Conservation (phyloP, 2,113 vertebrate species). For the Misgurnus anguillicaudatus region DNA sequence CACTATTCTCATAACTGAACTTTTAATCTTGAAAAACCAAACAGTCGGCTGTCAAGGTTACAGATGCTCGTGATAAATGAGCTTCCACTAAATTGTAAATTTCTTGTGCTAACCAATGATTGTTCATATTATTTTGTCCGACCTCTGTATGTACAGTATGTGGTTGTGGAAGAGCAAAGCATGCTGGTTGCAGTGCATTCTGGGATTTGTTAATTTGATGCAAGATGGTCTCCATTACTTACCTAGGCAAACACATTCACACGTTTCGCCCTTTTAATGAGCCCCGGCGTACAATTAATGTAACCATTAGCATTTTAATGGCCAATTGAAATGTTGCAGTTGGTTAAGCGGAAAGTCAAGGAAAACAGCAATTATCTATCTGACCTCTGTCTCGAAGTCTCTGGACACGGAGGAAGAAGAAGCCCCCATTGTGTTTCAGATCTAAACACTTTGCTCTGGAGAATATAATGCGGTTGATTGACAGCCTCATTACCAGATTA, state of each 20-base stretch:
- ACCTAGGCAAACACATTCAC: conserved; percentile 18
- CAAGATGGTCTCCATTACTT: conserved; percentile 8
- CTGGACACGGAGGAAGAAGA: conserved; percentile 11
- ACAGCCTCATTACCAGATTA: conserved; percentile 44
- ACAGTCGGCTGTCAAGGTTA: no score
- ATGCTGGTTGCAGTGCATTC: neutral
- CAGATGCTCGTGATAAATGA: no score
- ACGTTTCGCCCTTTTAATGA: conserved; percentile 2
- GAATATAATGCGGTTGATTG: conserved; percentile 34
- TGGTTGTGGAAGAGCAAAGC: neutral
- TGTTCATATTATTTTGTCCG: no score
- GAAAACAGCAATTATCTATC: conserved; percentile 48
- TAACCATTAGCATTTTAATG: conserved; percentile 48
- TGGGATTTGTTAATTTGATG: neutral
- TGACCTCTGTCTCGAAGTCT: conserved; percentile 33
- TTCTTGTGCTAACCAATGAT: no score
- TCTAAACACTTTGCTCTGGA: conserved; percentile 4
- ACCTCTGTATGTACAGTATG: no score
- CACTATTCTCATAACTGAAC: no score
- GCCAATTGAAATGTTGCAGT: conserved; percentile 45
- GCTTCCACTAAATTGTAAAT: no score
- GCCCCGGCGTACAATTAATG: conserved; percentile 41
- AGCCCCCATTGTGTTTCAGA: neutral
- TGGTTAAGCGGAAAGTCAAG: conserved; percentile 46
- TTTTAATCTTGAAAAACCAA: no score